These are phyloP conservation scores for Cygnus atratus DNA, from an alignment of 2,113 vertebrate species.

Conservation along the genomic window DNA sequence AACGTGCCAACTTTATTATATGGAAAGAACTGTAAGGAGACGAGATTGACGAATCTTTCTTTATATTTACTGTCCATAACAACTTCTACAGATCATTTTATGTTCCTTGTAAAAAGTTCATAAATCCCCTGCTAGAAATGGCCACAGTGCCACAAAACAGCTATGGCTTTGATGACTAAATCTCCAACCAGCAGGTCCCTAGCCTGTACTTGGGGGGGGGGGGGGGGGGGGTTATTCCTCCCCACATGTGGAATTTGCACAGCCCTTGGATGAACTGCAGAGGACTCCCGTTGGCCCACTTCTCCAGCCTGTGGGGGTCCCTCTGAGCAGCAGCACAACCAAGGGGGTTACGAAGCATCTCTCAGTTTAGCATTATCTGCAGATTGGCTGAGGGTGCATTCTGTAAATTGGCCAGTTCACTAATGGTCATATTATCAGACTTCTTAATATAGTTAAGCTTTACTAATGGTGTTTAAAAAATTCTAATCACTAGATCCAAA, in stretches of 20 bases:
- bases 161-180: neutral
- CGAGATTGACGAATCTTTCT: neutral
- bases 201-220: neutral
- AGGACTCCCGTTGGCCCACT: rapidly evolving
- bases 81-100: neutral
- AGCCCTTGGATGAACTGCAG: neutral
- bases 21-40: neutral
- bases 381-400: neutral
- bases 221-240: neutral
- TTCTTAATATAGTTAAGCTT: neutral
- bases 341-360: rapidly evolving
- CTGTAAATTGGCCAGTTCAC: neutral
- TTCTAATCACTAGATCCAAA: neutral
- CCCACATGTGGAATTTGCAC: neutral
- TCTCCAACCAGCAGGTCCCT: neutral
- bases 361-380: neutral
- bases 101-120: neutral
- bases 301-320: neutral
- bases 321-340: neutral
- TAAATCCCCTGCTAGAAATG: neutral
- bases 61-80: neutral
- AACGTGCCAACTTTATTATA: neutral
- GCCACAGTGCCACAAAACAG: neutral
- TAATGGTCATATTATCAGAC: rapidly evolving
- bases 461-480: neutral